Evolutionary conservation across 1,140 invertebrate species (phyloP).

Genomic region (Lordiphosa clarofinis): DNA sequence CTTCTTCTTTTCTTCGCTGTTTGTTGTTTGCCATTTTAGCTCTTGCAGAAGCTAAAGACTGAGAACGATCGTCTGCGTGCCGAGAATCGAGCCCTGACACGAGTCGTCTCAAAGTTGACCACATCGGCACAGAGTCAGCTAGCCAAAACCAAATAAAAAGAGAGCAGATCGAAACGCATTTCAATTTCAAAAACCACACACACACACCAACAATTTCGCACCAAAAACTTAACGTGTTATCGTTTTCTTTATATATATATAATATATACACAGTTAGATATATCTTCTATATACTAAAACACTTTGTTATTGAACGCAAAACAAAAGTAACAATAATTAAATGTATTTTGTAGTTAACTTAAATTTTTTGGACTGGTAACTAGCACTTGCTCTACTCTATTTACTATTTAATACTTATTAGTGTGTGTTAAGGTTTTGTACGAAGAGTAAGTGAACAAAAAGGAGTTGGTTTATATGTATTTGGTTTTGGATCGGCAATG

Average conservation of each 20-base stretch:
- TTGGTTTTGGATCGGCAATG: too few species aligned
- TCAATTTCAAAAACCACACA: too few species aligned
- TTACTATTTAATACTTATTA: too few species aligned
- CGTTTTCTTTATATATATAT: too few species aligned
- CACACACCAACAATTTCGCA: too few species aligned
- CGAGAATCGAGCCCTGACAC: conserved; percentile 96
- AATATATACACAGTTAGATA: too few species aligned
- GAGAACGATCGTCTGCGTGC: conserved; percentile 97
- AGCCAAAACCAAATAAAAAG: conserved; percentile 71
- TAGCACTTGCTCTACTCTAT: conserved; percentile 3
- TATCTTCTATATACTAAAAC: too few species aligned
- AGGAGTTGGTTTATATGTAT: too few species aligned
- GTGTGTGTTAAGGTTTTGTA: too few species aligned
- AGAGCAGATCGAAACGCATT: conserved; percentile 36
- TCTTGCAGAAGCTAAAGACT: conserved; percentile 98
- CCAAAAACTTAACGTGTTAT: too few species aligned
- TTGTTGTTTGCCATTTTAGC: conserved; percentile 85
- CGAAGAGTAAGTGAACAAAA: too few species aligned
- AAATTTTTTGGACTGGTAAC: conserved; percentile 28
- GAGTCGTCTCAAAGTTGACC: conserved; percentile 97
- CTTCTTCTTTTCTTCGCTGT: conserved; percentile 41
- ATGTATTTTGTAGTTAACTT: conserved; percentile 41
- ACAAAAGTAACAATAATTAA: conserved; percentile 41
- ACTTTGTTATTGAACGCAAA: too few species aligned
- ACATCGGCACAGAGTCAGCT: conserved; percentile 85